Evolutionary conservation across 2,113 vertebrate genomes (phyloP).

Genomic region (Genyomyrus donnyi): DNA sequence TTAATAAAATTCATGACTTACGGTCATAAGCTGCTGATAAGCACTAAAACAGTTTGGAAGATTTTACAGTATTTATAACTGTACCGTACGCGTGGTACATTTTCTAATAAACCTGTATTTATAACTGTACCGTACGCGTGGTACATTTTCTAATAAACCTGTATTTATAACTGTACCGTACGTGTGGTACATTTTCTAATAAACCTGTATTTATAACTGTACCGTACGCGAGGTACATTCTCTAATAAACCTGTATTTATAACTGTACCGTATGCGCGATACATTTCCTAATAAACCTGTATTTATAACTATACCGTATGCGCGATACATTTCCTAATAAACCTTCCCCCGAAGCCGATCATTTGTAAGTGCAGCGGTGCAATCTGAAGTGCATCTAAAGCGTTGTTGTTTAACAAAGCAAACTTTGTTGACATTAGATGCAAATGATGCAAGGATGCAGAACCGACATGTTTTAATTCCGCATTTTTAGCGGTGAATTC

Average conservation of each 20-base stretch:
- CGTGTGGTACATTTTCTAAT: neutral
- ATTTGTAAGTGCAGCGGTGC: neutral
- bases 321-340: neutral
- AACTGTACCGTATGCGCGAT: too few species aligned
- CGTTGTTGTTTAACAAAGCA: neutral
- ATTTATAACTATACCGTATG: too few species aligned
- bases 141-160: neutral
- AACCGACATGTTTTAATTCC: neutral
- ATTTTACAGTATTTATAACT: neutral
- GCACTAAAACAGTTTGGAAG: neutral
- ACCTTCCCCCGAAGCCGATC: neutral
- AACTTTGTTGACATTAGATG: neutral
- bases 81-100: neutral
- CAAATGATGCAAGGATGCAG: neutral
- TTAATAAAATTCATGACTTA: neutral
- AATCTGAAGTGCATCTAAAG: neutral
- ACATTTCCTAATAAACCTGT: neutral
- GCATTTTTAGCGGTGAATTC: neutral
- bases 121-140: too few species aligned
- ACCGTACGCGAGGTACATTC: neutral
- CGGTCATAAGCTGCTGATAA: neutral
- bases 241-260: too few species aligned
- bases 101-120: neutral
- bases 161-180: too few species aligned
- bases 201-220: too few species aligned